Percentiles rank a stretch among this genome's conserved stretches.
Conservation (phyloP, 2,888 invertebrate species). For the Dorcus parallelipipedus region DNA sequence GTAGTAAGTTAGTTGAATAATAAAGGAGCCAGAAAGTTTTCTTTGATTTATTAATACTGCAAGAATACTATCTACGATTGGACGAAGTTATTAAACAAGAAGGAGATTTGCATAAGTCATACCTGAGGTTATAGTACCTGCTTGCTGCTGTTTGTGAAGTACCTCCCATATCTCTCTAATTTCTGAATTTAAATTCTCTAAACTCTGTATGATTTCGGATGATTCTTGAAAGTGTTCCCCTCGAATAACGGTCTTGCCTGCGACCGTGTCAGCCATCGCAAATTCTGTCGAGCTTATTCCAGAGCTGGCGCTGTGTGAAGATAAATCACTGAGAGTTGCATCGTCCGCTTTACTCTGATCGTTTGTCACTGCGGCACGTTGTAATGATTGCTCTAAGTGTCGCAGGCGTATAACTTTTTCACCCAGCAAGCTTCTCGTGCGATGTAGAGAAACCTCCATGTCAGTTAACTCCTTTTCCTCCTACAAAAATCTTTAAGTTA, state of each 20-base stretch:
- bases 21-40: too few species aligned
- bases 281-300: constrained; percentile 68
- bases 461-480: constrained; percentile 81
- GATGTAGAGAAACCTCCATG: constrained; percentile 78
- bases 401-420: constrained; percentile 79
- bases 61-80: too few species aligned
- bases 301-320: constrained; percentile 59
- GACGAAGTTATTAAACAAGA: background rate
- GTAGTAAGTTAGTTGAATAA: too few species aligned
- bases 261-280: constrained; percentile 53
- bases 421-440: constrained; percentile 74
- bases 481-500: constrained; percentile 47
- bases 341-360: constrained; percentile 51
- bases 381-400: constrained; percentile 74
- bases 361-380: constrained; percentile 53
- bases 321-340: constrained; percentile 64
- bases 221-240: constrained; percentile 60
- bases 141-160: constrained; percentile 58
- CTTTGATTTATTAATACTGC: too few species aligned
- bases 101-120: constrained; percentile 7
- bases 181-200: constrained; percentile 68
- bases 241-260: constrained; percentile 22
- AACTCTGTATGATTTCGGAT: constrained; percentile 65
- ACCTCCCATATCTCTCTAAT: constrained; percentile 69
- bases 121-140: constrained; percentile 50